Evolutionary conservation across 2,113 vertebrate genomes (phyloP).

Genomic region (Thinocorus orbignyianus): DNA sequence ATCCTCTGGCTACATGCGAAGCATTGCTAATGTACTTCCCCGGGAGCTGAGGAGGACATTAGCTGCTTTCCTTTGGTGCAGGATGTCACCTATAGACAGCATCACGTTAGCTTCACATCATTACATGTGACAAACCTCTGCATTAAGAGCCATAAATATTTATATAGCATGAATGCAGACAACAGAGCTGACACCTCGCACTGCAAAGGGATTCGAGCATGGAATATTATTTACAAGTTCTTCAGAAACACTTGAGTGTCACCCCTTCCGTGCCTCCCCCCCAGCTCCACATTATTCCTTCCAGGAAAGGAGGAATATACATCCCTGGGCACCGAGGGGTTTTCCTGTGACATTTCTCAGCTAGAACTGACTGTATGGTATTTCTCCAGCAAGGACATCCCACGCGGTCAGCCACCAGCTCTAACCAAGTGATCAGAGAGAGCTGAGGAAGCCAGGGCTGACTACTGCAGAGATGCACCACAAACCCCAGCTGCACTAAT

Average conservation of each 20-base stretch:
- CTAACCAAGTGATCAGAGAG: not conserved
- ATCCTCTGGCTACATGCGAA: not conserved
- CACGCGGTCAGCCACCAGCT: not conserved
- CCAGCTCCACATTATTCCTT: accelerated
- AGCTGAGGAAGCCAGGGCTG: not conserved
- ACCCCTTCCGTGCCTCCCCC: not conserved
- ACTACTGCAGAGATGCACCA: not conserved
- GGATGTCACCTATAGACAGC: not conserved
- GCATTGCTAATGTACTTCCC: not conserved
- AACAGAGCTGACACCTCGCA: not conserved
- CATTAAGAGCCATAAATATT: slow-evolving; percentile 31
- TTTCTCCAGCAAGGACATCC: not conserved
- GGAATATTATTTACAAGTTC: not conserved
- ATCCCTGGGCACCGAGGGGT: not conserved
- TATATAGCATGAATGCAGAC: not conserved
- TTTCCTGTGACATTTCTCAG: not conserved
- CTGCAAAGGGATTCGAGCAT: not conserved
- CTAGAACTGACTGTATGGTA: not conserved
- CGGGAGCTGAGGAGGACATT: not conserved
- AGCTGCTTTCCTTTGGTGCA: not conserved
- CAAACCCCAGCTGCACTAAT: not conserved
- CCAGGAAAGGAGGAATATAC: not conserved
- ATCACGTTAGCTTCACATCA: not conserved
- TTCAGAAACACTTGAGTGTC: not conserved
- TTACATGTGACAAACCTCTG: not conserved